A percentile compares a stretch with the other conserved stretches of the same genome.
These are phyloP conservation scores for Blennius ocellaris DNA, from an alignment of 2,113 vertebrate species.

Conservation along the genomic window DNA sequence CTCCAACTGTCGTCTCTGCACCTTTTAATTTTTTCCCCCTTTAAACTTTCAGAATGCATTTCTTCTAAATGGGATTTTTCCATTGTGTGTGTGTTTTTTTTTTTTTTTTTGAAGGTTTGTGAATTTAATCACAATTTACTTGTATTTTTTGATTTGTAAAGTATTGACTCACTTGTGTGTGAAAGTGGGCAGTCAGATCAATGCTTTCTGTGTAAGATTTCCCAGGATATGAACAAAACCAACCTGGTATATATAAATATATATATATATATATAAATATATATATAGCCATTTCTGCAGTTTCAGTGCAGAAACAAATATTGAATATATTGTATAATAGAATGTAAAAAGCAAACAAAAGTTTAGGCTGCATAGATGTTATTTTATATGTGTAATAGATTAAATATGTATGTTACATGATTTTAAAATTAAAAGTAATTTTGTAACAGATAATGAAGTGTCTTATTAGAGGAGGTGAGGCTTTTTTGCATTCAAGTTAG, in stretches of 20 bases:
- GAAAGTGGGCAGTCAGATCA: slow-evolving; percentile 44
- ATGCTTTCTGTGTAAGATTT: slow-evolving; percentile 56
- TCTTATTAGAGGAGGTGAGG: slow-evolving; percentile 80
- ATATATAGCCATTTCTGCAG: slow-evolving; percentile 73
- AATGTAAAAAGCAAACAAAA: slow-evolving; percentile 69
- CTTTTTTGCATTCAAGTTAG: slow-evolving; percentile 66
- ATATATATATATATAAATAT: slow-evolving; percentile 14
- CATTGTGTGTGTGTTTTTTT: slow-evolving; percentile 51
- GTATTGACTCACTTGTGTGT: slow-evolving; percentile 36
- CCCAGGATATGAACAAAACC: slow-evolving; percentile 58
- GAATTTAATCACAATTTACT: slow-evolving; percentile 57
- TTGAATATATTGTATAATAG: slow-evolving; percentile 83
- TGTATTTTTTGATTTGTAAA: slow-evolving; percentile 50
- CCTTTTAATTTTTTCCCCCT: not conserved
- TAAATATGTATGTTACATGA: slow-evolving; percentile 79
- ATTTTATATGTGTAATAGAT: slow-evolving; percentile 85
- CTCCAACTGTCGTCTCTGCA: slow-evolving; percentile 2
- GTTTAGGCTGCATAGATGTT: slow-evolving; percentile 79
- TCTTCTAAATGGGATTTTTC: slow-evolving; percentile 43
- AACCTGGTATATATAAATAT: slow-evolving; percentile 46
- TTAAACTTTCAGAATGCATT: slow-evolving; percentile 30
- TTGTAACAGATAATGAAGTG: slow-evolving; percentile 87
- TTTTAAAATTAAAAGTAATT: slow-evolving; percentile 84
- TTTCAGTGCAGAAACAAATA: slow-evolving; percentile 74
- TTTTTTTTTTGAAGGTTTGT: slow-evolving; percentile 45